These are phyloP conservation scores for Stichodactyla helianthus DNA, from an alignment of 64 coral and sea anemone species.

Conservation along the genomic window DNA sequence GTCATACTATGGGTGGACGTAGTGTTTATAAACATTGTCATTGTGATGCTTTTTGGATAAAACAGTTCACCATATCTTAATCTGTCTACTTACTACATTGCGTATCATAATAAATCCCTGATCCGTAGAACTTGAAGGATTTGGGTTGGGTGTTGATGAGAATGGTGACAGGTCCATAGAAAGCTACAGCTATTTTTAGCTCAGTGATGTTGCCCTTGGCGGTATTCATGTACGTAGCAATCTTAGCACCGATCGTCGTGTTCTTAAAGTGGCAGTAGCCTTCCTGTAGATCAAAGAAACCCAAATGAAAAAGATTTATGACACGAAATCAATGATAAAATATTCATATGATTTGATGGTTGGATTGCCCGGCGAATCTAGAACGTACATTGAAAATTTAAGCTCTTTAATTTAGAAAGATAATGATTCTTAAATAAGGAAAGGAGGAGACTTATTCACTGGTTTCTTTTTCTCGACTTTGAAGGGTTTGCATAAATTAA, in stretches of 20 bases:
- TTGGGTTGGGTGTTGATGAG: conserved; percentile 95
- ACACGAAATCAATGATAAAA: background rate
- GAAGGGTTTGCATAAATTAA: too few species aligned
- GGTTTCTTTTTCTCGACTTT: too few species aligned
- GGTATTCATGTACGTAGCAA: conserved; percentile 76
- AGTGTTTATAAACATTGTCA: too few species aligned
- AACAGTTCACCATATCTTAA: too few species aligned
- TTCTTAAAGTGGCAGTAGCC: conserved; percentile 96
- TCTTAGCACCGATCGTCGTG: conserved; percentile 72
- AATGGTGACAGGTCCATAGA: conserved; percentile 92
- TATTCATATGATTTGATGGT: too few species aligned
- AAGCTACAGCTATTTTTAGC: conserved; percentile 65
- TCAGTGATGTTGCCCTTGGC: conserved; percentile 56
- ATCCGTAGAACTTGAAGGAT: conserved; percentile 96
- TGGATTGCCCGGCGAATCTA: too few species aligned
- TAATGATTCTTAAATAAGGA: too few species aligned
- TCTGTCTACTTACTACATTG: conserved; percentile 66
- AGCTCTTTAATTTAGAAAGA: too few species aligned
- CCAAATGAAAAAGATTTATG: background rate
- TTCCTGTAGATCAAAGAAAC: conserved; percentile 48
- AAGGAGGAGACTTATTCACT: too few species aligned
- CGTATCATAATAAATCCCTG: conserved; percentile 85
- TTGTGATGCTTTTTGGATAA: too few species aligned
- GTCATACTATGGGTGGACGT: too few species aligned
- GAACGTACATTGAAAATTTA: too few species aligned